Evolutionary conservation across 2,797 vertebrate species (phyloP).

Genomic region (Notamacropus eugenii): DNA sequence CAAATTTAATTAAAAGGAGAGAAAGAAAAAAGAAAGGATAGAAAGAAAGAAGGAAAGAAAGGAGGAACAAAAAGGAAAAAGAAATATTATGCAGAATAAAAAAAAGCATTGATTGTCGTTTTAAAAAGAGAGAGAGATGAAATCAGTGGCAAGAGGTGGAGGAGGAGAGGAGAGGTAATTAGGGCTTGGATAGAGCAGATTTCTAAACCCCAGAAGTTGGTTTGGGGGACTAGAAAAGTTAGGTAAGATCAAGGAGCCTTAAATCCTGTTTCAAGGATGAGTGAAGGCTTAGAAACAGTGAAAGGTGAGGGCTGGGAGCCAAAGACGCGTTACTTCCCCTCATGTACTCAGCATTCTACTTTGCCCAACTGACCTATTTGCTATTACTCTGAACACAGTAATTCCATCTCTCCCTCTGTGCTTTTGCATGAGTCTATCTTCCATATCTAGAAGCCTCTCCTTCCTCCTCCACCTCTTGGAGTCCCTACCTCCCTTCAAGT

Average conservation of each 20-base stretch:
- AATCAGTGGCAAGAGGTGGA: neutral
- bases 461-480: neutral
- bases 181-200: neutral
- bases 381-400: neutral
- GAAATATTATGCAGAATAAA: neutral
- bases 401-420: neutral
- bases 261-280: neutral
- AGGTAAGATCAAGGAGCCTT: neutral
- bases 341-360: neutral
- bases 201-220: neutral
- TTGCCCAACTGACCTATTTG: neutral
- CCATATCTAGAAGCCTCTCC: neutral
- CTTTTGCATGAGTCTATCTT: neutral
- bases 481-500: neutral
- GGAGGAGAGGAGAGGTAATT: neutral
- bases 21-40: too few species aligned
- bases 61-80: neutral
- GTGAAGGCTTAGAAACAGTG: neutral
- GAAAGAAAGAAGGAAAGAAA: too few species aligned
- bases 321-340: neutral
- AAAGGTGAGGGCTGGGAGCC: neutral
- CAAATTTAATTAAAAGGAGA: neutral
- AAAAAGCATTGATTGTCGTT: neutral
- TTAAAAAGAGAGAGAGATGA: neutral
- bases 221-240: neutral